These are phyloP conservation scores for Malacosoma neustria DNA, from an alignment of 2,888 invertebrate genomes.

Conservation along the genomic window DNA sequence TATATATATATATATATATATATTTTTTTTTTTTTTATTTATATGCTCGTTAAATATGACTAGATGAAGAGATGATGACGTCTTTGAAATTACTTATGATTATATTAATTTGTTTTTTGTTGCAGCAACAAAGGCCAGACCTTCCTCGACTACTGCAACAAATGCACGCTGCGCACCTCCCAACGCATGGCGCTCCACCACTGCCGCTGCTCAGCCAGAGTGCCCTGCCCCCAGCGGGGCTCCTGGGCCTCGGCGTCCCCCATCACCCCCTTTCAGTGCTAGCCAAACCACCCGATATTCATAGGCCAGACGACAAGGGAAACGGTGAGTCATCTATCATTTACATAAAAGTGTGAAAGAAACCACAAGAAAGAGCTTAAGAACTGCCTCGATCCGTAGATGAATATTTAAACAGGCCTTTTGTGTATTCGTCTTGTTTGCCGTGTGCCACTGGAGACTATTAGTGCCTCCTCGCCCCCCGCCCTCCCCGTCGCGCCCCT, in stretches of 20 bases:
- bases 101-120: too few relatives aligned
- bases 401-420: conserved; percentile 62
- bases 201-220: conserved; percentile 73
- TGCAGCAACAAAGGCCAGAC: conserved; percentile 90
- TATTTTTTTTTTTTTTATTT: too few relatives aligned
- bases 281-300: conserved; percentile 84
- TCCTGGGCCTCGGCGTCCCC: conserved; percentile 80
- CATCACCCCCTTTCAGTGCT: conserved; percentile 86
- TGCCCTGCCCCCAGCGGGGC: conserved; percentile 71
- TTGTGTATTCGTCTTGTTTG: conserved; percentile 60
- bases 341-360: conserved; percentile 13
- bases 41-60: too few relatives aligned
- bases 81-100: too few relatives aligned
- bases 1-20: too few relatives aligned
- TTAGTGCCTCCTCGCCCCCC: conserved; percentile 39
- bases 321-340: conserved; percentile 75
- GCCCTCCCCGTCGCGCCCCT: conserved; percentile 20
- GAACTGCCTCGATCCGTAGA: conserved; percentile 44
- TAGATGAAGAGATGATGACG: too few relatives aligned
- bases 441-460: conserved; percentile 73
- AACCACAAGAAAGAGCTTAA: conserved; percentile 25
- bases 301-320: conserved; percentile 84
- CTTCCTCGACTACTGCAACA: conserved; percentile 89
- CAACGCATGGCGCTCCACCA: conserved; percentile 83
- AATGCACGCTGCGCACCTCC: conserved; percentile 92